phyloP scores from a whole-genome alignment of 2,888 invertebrate genomes.

The Dugesia japonica region DNA sequence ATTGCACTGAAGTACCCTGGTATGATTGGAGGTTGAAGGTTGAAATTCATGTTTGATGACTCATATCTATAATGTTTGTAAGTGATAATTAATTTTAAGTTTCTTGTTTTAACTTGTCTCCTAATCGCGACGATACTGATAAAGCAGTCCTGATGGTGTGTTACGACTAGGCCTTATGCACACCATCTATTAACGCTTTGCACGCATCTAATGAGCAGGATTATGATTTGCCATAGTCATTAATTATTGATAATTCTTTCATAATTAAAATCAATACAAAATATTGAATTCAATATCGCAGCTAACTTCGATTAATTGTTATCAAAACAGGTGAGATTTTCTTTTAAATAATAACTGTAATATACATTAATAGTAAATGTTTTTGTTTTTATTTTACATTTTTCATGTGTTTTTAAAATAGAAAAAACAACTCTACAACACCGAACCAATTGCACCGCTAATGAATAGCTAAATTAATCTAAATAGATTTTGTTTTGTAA shows the following conservation, averaged over 20 bases:
- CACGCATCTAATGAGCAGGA: constrained; percentile 20
- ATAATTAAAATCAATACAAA: constrained; percentile 14
- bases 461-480: constrained; percentile 15
- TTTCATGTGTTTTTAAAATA: no score
- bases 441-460: neutral
- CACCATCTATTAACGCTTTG: neutral
- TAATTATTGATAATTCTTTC: constrained; percentile 20
- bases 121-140: constrained; percentile 3
- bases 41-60: constrained; percentile 11
- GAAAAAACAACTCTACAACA: neutral
- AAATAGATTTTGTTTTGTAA: constrained; percentile 1
- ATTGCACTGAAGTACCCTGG: constrained; percentile 20
- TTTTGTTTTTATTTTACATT: no score
- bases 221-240: constrained; percentile 15
- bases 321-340: constrained; percentile 8
- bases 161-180: constrained; percentile 11
- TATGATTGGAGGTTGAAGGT: constrained; percentile 20
- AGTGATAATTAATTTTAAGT: constrained; percentile 20
- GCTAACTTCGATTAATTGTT: constrained; percentile 10
- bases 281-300: neutral
- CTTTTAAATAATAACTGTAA: neutral
- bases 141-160: constrained; percentile 6
- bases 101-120: constrained; percentile 20
- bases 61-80: constrained; percentile 3
- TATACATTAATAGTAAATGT: no score